Base-by-base conservation (phyloP, 2,113 vertebrate species). In the Trematocara nigrifrons region DNA sequence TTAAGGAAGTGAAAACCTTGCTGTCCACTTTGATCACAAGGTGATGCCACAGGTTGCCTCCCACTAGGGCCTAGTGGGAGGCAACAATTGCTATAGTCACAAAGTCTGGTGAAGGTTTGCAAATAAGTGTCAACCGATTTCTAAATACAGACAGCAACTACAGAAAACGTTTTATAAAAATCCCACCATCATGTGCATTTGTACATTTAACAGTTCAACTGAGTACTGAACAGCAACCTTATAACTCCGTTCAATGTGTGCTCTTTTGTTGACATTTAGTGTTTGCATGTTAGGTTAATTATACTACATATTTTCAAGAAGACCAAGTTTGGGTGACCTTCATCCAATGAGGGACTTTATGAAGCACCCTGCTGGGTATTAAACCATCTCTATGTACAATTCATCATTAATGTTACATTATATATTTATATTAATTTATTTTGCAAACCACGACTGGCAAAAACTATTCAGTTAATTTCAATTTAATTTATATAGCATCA, bases 111-210 rank as follows among this genome's bases (percentile, higher is more conserved):
- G 59, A 38, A 64, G 6, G 18, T 66, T 66, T 66, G 59, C 59
- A 66, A n/a, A 61, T 61, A 61, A 20, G 0, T 38, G 59, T 66
- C 33, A 20, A 0, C 33, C 0, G 4, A 38, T 64, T 64, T 38
- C 33, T 64, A 64, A 64, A 64, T 20, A 64, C 59, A 64, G 59
- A 64, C 3, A 45, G 20, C 0, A 69, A 22, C 64, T 71, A 71
- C 13, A 45, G 11, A 71, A 61, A 71, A 71, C 0, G 5, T 45
- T 71, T 45, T 45, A 2, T 45, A 45, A 9, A 26, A 45, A 45
- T 71, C 12, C 7, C 1, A 45, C 20, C 0, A 26, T 26, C 12
- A 0, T 45, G 40, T 26, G 35, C 31, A 61, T 61, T 61, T 35
- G 16, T 3, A 42, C 38, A 69, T 26, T 45, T 42, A 22, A 69